Evolutionary conservation across 23 tunicate genomes (phyloP).

Genomic region (Trididemnum miniatum): DNA sequence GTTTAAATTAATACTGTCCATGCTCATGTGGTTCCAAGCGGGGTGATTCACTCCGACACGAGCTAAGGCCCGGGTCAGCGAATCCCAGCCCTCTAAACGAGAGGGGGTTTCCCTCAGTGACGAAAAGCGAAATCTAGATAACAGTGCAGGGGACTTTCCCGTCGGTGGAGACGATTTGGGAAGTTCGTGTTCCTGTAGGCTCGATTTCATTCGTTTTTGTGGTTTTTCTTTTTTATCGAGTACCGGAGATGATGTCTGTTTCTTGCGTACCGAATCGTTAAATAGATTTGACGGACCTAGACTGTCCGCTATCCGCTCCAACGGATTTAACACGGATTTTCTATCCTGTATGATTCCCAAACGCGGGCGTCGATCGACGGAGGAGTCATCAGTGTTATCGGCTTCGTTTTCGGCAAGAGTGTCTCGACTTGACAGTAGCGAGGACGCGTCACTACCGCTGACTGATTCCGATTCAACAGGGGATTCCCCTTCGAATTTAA

Average conservation of each 20-base stretch:
- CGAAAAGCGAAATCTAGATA: slow-evolving; percentile 28
- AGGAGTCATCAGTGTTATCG: neutral
- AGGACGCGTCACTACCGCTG: slow-evolving; percentile 41
- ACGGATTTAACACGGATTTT: neutral
- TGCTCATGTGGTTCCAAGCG: neutral
- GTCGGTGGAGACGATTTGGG: neutral
- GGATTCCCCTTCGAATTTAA: slow-evolving; percentile 26
- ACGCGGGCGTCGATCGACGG: neutral
- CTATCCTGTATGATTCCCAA: neutral
- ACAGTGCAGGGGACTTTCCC: slow-evolving; percentile 1
- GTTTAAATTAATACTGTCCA: slow-evolving; percentile 2
- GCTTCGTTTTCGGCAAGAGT: neutral
- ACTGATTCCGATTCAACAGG: slow-evolving; percentile 35
- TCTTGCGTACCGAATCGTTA: neutral
- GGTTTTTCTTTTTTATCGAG: neutral
- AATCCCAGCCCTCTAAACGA: slow-evolving; percentile 63
- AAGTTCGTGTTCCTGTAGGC: neutral
- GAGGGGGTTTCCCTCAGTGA: slow-evolving; percentile 4
- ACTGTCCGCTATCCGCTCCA: slow-evolving; percentile 38
- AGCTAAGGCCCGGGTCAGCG: slow-evolving; percentile 81
- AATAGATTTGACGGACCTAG: slow-evolving; percentile 24
- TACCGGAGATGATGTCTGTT: neutral
- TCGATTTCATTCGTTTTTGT: neutral
- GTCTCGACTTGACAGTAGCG: neutral
- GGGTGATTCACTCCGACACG: slow-evolving; percentile 49